Base-by-base conservation (phyloP, 2,888 invertebrate species). In the Sinotaia quadrata region DNA sequence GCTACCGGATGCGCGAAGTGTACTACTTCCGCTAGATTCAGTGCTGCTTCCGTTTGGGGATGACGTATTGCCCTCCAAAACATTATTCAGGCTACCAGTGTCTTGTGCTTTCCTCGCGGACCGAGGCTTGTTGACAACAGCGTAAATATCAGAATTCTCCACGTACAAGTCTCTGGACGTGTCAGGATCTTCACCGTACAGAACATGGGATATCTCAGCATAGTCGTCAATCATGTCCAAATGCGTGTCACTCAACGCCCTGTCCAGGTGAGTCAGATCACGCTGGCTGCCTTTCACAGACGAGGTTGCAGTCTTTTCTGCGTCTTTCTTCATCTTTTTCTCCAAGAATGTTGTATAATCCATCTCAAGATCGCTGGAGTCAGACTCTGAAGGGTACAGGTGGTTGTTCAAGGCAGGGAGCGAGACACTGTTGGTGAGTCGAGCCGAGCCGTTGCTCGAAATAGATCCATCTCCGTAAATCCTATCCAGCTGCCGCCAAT, bases 281-380 rank as follows among this genome's bases (percentile, higher is more conserved):
- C 51, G 34, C 36, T 51, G 27, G 15, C 37, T 33, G 10, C 27
- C 24, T n/a, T 15, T 54, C 7, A 29, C 49, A 1, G 49, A 24
- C 10, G 54, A 51, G n/a, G 21, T 54, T 31, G 21, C 7, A 21
- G 41, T 21, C 57, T 34, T 51, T 29, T n/a, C 21, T 27, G 49
- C 67, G 21, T 67, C 59, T 24, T 51, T 10, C 5, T 47, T 47
- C 33, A 47, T 24, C 37, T 67, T 47, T 4, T 66, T 59, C 54
- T 70, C 61, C 49, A 73, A 54, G 54, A 73, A 73, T 2, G 70
- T 68, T 44, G 70, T 67, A 54, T 73, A 73, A 33, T 73, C 73
- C 54, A 73, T 36, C 29, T 58, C 58, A 1, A 44, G 29, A 31
- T 70, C 73, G 33, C 68, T 68, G 5, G 57, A 44, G 33, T 68